Conservation (phyloP, 2,113 vertebrate species). For the Ammodytes dubius region DNA sequence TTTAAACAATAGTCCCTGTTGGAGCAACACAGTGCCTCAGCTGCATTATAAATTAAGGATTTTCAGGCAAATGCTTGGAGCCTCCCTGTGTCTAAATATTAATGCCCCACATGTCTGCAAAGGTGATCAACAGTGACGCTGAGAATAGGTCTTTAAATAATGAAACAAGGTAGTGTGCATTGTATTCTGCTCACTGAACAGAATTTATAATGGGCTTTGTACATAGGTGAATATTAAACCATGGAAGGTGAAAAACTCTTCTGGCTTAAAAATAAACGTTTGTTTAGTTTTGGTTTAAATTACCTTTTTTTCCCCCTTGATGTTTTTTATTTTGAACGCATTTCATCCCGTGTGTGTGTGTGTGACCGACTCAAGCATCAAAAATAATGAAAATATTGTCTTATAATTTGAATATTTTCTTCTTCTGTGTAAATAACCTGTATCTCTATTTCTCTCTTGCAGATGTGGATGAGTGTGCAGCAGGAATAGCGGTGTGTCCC, state of each 20-base stretch:
- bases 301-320: slow-evolving; percentile 32
- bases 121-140: slow-evolving; percentile 61
- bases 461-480: slow-evolving; percentile 96
- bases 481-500: slow-evolving; percentile 91
- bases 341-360: neutral
- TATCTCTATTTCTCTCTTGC: slow-evolving; percentile 26
- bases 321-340: neutral
- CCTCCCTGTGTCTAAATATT: slow-evolving; percentile 61
- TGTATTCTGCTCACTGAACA: slow-evolving; percentile 47
- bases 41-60: slow-evolving; percentile 55
- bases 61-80: slow-evolving; percentile 40
- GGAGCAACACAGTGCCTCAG: neutral
- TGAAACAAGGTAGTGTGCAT: slow-evolving; percentile 43
- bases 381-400: slow-evolving; percentile 8
- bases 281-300: slow-evolving; percentile 45
- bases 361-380: neutral
- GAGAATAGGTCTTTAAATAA: slow-evolving; percentile 68
- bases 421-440: neutral
- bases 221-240: slow-evolving; percentile 66
- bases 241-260: slow-evolving; percentile 28
- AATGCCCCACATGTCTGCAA: slow-evolving; percentile 56
- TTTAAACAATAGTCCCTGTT: slow-evolving; percentile 35
- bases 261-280: slow-evolving; percentile 32
- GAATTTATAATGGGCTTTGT: slow-evolving; percentile 60
- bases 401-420: slow-evolving; percentile 7